Evolutionary conservation across 1,140 invertebrate species (phyloP), one percentile per base, ranked within the genome.

Genomic region (Hormaphis cornu): DNA sequence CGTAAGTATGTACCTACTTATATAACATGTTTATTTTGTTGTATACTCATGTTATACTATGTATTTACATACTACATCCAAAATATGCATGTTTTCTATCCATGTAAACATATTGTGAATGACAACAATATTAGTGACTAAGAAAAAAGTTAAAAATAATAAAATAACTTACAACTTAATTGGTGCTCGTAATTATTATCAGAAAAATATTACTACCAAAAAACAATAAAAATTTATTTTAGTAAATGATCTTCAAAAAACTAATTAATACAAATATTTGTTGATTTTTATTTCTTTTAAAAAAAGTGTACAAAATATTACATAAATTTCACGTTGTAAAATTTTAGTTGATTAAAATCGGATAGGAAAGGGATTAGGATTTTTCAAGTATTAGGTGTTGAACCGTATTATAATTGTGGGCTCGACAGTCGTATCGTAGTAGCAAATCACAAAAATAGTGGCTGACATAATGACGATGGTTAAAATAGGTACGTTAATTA

Each of bases 161-260:
- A 56, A 56, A 56, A 20, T 33, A 56, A 56, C 53, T 56, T 56
- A 56, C 18, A 56, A 56, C 53, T 28, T 56, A 56, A 56, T 56
- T 56, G 54, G 54, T 56, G 54, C 54, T 33, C 54, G 16, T 37
- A 56, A 56, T 37, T 56, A 37, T 56, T 40, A 56, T 20, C 54
- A 37, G 33, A 56, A 56, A 56, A 35, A 37, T 42, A 33, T 0
- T 16, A 56, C 54, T 22, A 53, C 7, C 26, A 42, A 53, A 37
- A 37, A 16, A 37, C 7, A 35, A 20, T 8, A 30, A 53, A 30
- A 53, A n/a, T 52, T 8, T 7, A 22, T 56, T 7, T 16, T 56
- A 16, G 30, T 56, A 35, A 56, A 35, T 35, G 16, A 18, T 56
- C 35, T 22, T 35, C 26, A 56, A 22, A n/a, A 37, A 12, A 6